Percentiles rank a stretch among this genome's conserved stretches.
Evolutionary conservation across 2,113 vertebrate genomes (phyloP).

Genomic region (Otus sunia): DNA sequence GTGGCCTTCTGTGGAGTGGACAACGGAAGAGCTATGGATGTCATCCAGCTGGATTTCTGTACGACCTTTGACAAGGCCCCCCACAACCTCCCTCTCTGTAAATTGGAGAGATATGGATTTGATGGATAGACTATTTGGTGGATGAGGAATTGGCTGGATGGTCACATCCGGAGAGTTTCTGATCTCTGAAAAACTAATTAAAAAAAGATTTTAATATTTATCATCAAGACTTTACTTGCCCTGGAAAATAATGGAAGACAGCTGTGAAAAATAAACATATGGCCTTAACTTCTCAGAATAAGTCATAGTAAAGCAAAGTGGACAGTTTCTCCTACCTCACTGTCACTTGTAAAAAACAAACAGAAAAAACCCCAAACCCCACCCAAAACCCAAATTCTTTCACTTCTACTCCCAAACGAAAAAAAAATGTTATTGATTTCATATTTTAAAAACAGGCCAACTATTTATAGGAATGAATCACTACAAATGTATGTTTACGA

Average conservation of each 20-base stretch:
- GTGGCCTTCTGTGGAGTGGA: too few relatives aligned
- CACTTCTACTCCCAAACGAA: background rate
- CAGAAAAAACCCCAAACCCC: background rate
- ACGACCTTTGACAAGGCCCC: too few relatives aligned
- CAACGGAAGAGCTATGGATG: too few relatives aligned
- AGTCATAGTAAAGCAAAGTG: background rate
- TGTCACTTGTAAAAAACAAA: background rate
- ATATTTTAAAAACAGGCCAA: background rate
- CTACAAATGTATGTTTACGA: background rate
- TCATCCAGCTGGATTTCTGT: too few relatives aligned
- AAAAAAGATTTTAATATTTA: background rate
- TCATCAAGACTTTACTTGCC: background rate
- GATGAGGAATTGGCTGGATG: too few relatives aligned
- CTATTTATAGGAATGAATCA: background rate
- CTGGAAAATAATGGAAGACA: background rate
- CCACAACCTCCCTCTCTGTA: too few relatives aligned
- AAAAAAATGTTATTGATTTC: background rate
- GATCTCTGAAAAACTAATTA: background rate
- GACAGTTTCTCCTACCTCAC: background rate
- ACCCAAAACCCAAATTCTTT: background rate
- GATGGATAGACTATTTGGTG: too few relatives aligned
- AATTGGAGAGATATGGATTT: too few relatives aligned
- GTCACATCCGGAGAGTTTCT: background rate
- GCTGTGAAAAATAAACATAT: background rate
- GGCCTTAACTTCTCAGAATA: background rate